Conservation (phyloP, 2,888 invertebrate species). For the Eumerus sabulonum region DNA sequence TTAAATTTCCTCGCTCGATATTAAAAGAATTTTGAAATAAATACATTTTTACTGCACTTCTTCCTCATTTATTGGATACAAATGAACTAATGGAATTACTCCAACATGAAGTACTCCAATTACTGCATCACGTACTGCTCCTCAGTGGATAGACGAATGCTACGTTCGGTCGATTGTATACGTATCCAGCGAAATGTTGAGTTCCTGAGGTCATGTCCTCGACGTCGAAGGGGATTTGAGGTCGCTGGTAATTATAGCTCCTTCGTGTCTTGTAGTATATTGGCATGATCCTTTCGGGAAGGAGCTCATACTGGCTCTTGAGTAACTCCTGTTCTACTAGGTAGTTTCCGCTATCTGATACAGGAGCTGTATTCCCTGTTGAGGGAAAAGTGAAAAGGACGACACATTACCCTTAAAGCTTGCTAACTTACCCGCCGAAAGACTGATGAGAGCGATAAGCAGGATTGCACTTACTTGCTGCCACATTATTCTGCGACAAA, state of each 20-base stretch:
- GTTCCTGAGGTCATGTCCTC: background rate
- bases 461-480: too few relatives aligned
- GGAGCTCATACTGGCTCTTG: slow-evolving; percentile 43
- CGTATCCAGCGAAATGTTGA: slow-evolving; percentile 23
- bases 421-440: too few relatives aligned
- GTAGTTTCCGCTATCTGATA: background rate
- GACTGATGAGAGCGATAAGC: too few relatives aligned
- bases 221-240: slow-evolving; percentile 6
- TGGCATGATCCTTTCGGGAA: slow-evolving; percentile 7
- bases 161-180: slow-evolving; percentile 25
- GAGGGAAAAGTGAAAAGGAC: too few relatives aligned
- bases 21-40: slow-evolving; percentile 25
- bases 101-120: too few relatives aligned
- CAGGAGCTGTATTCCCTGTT: background rate
- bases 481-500: too few relatives aligned
- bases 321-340: slow-evolving; percentile 31
- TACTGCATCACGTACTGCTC: too few relatives aligned
- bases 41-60: too few relatives aligned
- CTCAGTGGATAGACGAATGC: slow-evolving; percentile 32
- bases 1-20: slow-evolving; percentile 10
- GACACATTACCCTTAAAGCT: too few relatives aligned
- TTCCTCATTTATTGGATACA: too few relatives aligned
- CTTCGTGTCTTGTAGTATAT: slow-evolving; percentile 10
- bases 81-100: too few relatives aligned
- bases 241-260: slow-evolving; percentile 22